Base-by-base conservation (phyloP, 2,888 invertebrate species). In the Cephus rjabovi region DNA sequence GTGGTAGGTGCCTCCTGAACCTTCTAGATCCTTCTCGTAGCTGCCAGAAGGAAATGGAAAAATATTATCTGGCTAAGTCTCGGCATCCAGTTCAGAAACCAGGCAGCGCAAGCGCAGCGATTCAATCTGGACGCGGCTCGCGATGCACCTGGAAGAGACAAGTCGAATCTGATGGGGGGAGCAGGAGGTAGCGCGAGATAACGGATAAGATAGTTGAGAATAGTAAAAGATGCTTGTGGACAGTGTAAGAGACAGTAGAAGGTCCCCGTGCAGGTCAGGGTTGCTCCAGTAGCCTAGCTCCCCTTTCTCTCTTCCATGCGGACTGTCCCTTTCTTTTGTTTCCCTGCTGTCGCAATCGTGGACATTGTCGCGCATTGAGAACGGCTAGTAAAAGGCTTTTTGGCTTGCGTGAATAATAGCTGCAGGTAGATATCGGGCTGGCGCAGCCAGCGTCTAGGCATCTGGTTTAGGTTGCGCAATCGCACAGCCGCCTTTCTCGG, bases 291-390 rank as follows among this genome's bases (percentile, higher is more conserved):
- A 75, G 76, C 79, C 79, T 79, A 78, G 79, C 79, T 82, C 81
- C 33, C 80, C 15, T 70, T n/a, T 33, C 70, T 30, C 83, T 78
- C 80, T 73, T 79, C 80, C 73, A 80, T 81, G 1, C 15, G 15
- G 15, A 15, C 40, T 40, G 40, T 40, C 15, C 40, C 40, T 40
- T 40, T 40, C 40, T 81, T 83, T 82, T 84, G 84, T 83, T 81
- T 82, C 79, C 73, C 70, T 34, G 78, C 77, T 85, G 83, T 85
- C 82, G 85, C 84, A 86, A 86, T 79, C 79, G 30, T 34, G 34
- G 69, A 33, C n/a, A 75, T 31, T 33, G 74, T 35, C 74, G 34
- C 74, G 82, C 80, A 81, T 80, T 81, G 81, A 77, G 79, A 40
- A 76, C 81, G 78, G 81, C 80, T 83, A 81, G 40, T 40, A 40